These are phyloP conservation scores for Phaenicophaeus curvirostris DNA, from an alignment of 2,797 vertebrate species.

Conservation along the genomic window DNA sequence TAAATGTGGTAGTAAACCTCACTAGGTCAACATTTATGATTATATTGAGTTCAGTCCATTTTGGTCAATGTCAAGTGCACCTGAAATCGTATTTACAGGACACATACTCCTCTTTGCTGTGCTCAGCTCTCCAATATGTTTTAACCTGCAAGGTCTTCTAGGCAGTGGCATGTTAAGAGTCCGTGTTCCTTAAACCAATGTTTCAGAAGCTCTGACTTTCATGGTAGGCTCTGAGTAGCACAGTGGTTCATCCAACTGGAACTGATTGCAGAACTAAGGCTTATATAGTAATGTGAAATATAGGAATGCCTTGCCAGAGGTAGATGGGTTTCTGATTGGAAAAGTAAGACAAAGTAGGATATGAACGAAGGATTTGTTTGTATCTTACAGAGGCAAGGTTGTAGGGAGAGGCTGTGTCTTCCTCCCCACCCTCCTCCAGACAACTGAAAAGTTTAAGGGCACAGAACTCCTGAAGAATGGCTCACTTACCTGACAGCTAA, in stretches of 20 bases:
- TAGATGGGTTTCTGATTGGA: background rate
- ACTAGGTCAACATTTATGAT: background rate
- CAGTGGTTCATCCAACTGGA: background rate
- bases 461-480: background rate
- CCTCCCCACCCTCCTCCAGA: background rate
- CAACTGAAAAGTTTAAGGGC: background rate
- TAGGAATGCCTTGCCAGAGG: background rate
- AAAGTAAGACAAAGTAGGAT: background rate
- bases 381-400: background rate
- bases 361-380: background rate
- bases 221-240: background rate
- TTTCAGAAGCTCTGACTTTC: background rate
- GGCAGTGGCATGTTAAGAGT: background rate
- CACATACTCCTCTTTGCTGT: background rate
- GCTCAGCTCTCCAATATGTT: background rate
- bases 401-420: background rate
- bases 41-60: background rate
- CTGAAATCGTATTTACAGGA: background rate
- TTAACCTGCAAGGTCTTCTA: background rate
- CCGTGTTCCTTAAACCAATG: background rate
- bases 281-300: background rate
- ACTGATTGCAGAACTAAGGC: background rate
- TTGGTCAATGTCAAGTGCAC: background rate
- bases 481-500: background rate
- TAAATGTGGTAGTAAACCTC: background rate